These are phyloP conservation scores for Alloplasta piceator DNA, from an alignment of 2,888 invertebrate genomes.

Conservation along the genomic window DNA sequence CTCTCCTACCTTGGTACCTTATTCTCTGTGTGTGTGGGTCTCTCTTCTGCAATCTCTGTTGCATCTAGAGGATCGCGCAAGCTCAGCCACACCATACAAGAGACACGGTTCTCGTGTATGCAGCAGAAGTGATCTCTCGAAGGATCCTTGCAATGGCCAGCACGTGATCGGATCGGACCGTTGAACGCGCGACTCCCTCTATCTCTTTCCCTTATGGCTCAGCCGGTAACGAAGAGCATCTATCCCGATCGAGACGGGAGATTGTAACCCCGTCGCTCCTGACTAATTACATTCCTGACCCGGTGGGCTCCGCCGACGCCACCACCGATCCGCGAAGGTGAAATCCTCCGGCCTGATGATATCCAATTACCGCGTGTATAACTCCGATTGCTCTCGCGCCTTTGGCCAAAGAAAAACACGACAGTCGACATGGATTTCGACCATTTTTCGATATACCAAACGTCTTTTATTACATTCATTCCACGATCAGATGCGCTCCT, in stretches of 20 bases:
- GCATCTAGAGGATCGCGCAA: constrained; percentile 18
- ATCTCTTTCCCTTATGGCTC: constrained; percentile 17
- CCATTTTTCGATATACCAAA: constrained; percentile 10
- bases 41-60: constrained; percentile 67
- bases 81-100: no score
- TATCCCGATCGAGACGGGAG: constrained; percentile 74
- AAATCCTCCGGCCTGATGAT: constrained; percentile 53
- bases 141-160: constrained; percentile 45
- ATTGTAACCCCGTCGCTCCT: constrained; percentile 74
- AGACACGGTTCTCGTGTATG: no score
- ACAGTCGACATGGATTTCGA: constrained; percentile 23
- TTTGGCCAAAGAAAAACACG: constrained; percentile 36
- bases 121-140: constrained; percentile 10
- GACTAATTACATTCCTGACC: constrained; percentile 82
- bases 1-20: constrained; percentile 59
- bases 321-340: constrained; percentile 55
- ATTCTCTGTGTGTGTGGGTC: not conserved
- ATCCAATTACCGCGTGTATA: constrained; percentile 65
- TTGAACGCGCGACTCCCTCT: constrained; percentile 30
- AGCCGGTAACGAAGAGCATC: constrained; percentile 71
- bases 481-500: no score
- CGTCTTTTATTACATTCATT: no score
- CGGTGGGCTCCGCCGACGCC: constrained; percentile 65
- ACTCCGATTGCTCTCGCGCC: constrained; percentile 69
- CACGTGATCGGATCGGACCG: constrained; percentile 43